A percentile compares a stretch with the other conserved stretches of the same genome.
These are phyloP conservation scores for Notolepis coatsorum DNA, from an alignment of 2,797 vertebrate species.

Conservation along the genomic window DNA sequence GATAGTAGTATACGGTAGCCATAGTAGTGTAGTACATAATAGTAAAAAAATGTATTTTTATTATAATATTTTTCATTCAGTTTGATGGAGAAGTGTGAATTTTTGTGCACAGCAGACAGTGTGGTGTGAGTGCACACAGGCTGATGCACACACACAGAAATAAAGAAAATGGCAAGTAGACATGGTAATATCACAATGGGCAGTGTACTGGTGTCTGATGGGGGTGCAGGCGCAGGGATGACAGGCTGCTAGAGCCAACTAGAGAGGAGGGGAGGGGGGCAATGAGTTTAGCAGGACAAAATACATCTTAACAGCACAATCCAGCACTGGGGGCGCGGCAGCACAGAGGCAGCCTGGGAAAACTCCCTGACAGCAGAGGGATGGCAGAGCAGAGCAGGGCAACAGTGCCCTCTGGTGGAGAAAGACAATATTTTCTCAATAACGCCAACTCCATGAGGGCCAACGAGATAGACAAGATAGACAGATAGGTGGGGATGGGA, in stretches of 20 bases:
- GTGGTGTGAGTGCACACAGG: neutral
- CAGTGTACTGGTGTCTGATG: neutral
- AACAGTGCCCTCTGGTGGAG: slow-evolving; percentile 60
- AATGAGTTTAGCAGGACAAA: slow-evolving; percentile 13
- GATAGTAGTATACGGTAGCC: too few species aligned
- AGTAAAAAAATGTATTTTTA: too few species aligned
- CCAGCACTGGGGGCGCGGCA: slow-evolving; percentile 7
- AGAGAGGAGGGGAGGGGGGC: neutral
- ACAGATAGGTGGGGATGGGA: too few species aligned
- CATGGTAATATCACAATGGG: neutral
- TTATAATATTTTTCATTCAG: too few species aligned
- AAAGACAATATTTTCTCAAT: neutral
- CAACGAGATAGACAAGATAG: neutral
- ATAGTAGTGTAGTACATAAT: too few species aligned
- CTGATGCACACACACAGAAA: neutral
- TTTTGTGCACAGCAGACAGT: neutral
- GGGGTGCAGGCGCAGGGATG: neutral
- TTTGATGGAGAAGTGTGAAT: too few species aligned
- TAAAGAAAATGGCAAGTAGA: neutral
- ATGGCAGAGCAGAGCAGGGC: slow-evolving; percentile 7
- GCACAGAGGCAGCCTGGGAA: slow-evolving; percentile 30
- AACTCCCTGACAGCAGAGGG: slow-evolving; percentile 42
- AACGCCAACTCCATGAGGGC: neutral
- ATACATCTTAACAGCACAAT: slow-evolving; percentile 27
- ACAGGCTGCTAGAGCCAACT: too few species aligned